A percentile compares a stretch with the other conserved stretches of the same genome.
Conservation (phyloP, 2,888 invertebrate genomes). For the Melikaiella ostensackeni region DNA sequence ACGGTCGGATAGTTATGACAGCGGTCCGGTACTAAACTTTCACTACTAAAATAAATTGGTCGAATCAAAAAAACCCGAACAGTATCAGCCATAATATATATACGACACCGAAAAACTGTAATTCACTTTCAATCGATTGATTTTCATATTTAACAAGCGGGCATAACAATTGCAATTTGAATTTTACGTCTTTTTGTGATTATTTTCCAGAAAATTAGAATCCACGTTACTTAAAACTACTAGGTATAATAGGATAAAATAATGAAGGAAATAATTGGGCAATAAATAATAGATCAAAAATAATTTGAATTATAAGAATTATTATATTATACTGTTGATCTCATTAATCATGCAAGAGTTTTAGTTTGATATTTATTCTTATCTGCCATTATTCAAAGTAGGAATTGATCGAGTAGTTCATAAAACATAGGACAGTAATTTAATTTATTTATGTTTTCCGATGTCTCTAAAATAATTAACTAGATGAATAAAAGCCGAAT, state of each 20-base stretch:
- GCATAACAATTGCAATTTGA: not conserved
- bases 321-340: too few relatives aligned
- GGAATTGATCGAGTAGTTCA: too few relatives aligned
- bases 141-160: not conserved
- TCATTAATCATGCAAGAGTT: too few relatives aligned
- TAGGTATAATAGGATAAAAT: not conserved
- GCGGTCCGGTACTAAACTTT: constrained; percentile 50
- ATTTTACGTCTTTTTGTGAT: not conserved
- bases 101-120: too few relatives aligned
- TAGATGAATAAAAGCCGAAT: too few relatives aligned
- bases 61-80: constrained; percentile 46
- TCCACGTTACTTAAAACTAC: not conserved
- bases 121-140: constrained; percentile 8
- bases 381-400: too few relatives aligned
- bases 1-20: constrained; percentile 23
- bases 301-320: not conserved
- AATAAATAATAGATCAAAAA: not conserved
- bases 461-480: too few relatives aligned
- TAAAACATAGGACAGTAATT: not conserved
- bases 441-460: not conserved
- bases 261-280: too few relatives aligned
- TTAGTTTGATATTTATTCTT: too few relatives aligned
- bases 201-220: not conserved
- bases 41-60: constrained; percentile 55
- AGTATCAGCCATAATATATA: constrained; percentile 20